Evolutionary conservation across 2,888 invertebrate genomes (phyloP), one percentile per base, ranked within the genome.

Genomic region (Gymnocheta viridis): DNA sequence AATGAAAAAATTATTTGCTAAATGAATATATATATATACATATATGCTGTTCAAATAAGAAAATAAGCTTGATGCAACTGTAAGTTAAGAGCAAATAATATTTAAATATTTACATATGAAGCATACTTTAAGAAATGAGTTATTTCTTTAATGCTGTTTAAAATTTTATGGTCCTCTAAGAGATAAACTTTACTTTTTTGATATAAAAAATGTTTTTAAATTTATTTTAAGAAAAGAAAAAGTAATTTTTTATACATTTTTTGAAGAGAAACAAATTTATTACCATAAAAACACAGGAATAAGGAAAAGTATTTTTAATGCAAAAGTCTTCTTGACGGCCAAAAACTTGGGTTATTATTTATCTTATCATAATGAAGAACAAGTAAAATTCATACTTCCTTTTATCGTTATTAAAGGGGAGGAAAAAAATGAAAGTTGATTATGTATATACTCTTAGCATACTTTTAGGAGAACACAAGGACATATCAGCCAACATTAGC

Each of bases 111-210:
- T 38, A 19, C 35, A 9, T 47, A 17, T 62, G 32, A 14, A 38
- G 69, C 27, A 60, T 69, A 60, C 77, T 77, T 49, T 29, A 29
- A 60, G 77, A 66, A 66, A 66, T 54, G 29, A 29, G 12, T 66
- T 58, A n/a, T 58, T 67, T 49, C 12, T 49, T 58, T 14, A 1
- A 44, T 56, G 17, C 22, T 24, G 32, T 64, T 49, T 24, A 2
- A 64, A 44, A 35, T n/a, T 32, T 60, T 22, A 58, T 58, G 44
- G 29, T 19, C 14, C 17, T 51, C 29, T 38, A 10, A 10, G 35
- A 38, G 14, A 38, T 10, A n/a, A n/a, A n/a, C n/a, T n/a, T n/a
- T n/a, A n/a, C n/a, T n/a, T n/a, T n/a, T n/a, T n/a, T n/a, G n/a
- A n/a, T n/a, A n/a, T n/a, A n/a, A n/a, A n/a, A n/a, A n/a, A n/a